Percentiles rank a stretch among this genome's conserved stretches.
Evolutionary conservation across 2,888 invertebrate species (phyloP).

Genomic region (Ryuthela nishihirai): DNA sequence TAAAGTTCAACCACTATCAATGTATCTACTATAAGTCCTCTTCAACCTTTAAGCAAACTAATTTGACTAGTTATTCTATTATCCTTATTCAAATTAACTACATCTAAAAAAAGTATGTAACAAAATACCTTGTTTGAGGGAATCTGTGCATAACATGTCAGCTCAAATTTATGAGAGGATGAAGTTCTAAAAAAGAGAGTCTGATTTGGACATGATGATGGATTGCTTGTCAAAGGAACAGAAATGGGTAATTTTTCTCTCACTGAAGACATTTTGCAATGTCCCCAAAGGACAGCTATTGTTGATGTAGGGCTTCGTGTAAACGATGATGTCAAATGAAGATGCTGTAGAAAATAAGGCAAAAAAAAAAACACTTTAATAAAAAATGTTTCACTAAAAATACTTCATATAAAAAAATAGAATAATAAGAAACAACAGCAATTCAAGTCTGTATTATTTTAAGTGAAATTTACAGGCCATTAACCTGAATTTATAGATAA

Average conservation of each 20-base stretch:
- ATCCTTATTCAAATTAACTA: too few species aligned
- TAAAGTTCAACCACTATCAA: too few species aligned
- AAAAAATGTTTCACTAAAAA: background rate
- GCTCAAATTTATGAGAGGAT: conserved; percentile 8
- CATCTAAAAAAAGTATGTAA: background rate
- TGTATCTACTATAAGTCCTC: too few species aligned
- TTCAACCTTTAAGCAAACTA: too few species aligned
- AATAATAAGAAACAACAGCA: background rate
- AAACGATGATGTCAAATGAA: conserved; percentile 7
- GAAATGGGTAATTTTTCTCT: conserved; percentile 5
- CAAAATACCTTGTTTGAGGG: conserved; percentile 16
- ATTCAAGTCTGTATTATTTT: background rate
- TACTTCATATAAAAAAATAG: background rate
- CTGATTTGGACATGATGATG: conserved; percentile 9
- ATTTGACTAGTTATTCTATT: too few species aligned
- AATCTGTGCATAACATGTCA: conserved; percentile 15
- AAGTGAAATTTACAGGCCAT: background rate
- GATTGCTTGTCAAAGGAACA: conserved; percentile 10
- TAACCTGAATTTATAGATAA: background rate
- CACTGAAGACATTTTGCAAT: background rate
- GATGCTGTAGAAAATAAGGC: conserved; percentile 9
- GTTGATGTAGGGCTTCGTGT: conserved; percentile 11
- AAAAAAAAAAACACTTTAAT: too few species aligned
- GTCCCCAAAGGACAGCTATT: conserved; percentile 23
- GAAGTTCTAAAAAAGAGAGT: conserved; percentile 10